phyloP scores from a whole-genome alignment of 2,113 vertebrate genomes.

The Thinocorus orbignyianus region DNA sequence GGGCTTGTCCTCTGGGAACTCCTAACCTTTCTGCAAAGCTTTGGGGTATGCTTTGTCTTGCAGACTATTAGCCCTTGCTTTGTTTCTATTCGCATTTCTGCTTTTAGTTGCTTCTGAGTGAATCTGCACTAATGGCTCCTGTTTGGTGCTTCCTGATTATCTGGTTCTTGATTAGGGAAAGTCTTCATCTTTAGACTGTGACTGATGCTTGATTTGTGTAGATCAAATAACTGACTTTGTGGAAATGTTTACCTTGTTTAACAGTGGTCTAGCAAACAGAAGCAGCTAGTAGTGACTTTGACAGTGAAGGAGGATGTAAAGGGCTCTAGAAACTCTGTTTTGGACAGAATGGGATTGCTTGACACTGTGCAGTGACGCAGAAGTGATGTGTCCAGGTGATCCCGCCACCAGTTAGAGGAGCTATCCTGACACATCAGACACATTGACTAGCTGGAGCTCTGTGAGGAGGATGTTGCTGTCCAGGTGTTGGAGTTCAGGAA shows the following conservation, averaged over 20 bases:
- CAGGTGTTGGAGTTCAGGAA: not conserved
- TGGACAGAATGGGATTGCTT: not conserved
- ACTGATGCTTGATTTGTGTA: not conserved
- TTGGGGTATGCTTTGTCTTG: fast-evolving
- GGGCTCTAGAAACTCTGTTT: not conserved
- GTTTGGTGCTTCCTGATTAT: not conserved
- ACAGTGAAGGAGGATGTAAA: not conserved
- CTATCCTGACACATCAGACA: not conserved
- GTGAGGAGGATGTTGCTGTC: not conserved
- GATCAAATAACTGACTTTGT: not conserved
- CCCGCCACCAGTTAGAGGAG: not conserved
- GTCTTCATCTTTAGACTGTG: not conserved
- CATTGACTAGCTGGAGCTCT: not conserved
- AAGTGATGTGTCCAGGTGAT: not conserved
- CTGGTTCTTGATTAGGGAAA: not conserved
- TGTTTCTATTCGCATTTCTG: not conserved
- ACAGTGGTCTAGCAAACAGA: not conserved
- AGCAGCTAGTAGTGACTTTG: not conserved
- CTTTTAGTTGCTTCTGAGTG: not conserved
- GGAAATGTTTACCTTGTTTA: not conserved
- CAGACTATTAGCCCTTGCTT: not conserved
- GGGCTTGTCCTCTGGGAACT: not conserved
- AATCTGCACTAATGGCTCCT: not conserved
- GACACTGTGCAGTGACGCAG: not conserved
- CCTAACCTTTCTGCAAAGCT: not conserved